phyloP scores from a whole-genome alignment of 1,140 invertebrate species.

The Yoshiicerus persimilis region DNA sequence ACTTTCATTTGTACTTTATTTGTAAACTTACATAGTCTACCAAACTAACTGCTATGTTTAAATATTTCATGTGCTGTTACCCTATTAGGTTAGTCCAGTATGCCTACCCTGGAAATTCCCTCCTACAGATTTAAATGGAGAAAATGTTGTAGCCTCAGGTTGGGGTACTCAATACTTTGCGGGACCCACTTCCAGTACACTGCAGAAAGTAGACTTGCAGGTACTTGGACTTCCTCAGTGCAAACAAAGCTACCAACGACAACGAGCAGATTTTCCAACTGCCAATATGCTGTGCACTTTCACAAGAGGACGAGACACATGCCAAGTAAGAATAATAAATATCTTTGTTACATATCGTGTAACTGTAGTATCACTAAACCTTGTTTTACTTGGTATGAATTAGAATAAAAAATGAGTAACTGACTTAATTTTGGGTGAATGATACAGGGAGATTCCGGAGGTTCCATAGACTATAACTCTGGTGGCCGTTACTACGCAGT shows the following conservation, averaged over 20 bases:
- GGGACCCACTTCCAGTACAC: background rate
- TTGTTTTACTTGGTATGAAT: too few species aligned
- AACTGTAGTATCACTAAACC: too few species aligned
- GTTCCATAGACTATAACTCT: slow-evolving; percentile 38
- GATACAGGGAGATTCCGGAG: slow-evolving; percentile 44
- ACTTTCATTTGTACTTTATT: background rate
- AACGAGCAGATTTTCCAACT: background rate
- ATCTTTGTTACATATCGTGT: too few species aligned
- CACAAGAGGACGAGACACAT: slow-evolving; percentile 47
- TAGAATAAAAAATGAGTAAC: too few species aligned
- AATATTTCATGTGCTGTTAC: background rate
- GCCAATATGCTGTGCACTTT: slow-evolving; percentile 68
- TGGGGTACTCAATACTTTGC: slow-evolving; percentile 44
- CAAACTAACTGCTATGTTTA: background rate
- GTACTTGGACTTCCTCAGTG: background rate
- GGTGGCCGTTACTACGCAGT: slow-evolving; percentile 26
- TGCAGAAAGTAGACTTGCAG: slow-evolving; percentile 30
- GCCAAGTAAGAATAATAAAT: background rate
- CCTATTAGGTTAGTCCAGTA: background rate
- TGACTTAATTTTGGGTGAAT: background rate
- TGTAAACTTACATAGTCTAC: background rate
- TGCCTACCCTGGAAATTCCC: slow-evolving; percentile 41
- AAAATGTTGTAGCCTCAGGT: slow-evolving; percentile 37
- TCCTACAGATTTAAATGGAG: slow-evolving; percentile 10
- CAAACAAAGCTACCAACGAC: slow-evolving; percentile 25